phyloP scores from a whole-genome alignment of 2,797 vertebrate genomes.

The Acanthurus leucopareius region DNA sequence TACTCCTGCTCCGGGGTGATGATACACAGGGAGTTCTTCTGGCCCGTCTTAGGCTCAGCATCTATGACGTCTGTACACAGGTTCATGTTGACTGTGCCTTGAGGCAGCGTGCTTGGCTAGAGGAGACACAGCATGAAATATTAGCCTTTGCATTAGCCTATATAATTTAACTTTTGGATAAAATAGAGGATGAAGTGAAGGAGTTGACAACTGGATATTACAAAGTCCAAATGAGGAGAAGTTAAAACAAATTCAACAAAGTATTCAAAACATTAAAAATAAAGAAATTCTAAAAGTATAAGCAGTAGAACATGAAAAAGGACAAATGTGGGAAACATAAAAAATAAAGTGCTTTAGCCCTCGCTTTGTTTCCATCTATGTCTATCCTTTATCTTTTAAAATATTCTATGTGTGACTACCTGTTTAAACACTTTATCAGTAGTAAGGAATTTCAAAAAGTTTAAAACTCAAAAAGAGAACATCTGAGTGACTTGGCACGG shows the following conservation, averaged over 20 bases:
- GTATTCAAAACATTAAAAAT: not conserved
- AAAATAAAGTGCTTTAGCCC: constrained; percentile 17
- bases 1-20: constrained; percentile 89
- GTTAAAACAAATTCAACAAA: not conserved
- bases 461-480: constrained; percentile 20
- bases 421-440: constrained; percentile 47
- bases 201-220: not conserved
- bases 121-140: constrained; percentile 30
- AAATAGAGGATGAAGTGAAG: not conserved
- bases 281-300: not conserved
- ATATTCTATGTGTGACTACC: not conserved
- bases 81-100: constrained; percentile 91
- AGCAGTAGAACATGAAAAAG: constrained; percentile 6
- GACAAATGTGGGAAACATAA: constrained; percentile 28
- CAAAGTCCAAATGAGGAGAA: not conserved
- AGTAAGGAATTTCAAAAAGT: constrained; percentile 37
- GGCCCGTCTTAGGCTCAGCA: constrained; percentile 88
- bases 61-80: constrained; percentile 87
- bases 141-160: not conserved
- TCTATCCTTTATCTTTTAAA: constrained; percentile 24
- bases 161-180: not conserved
- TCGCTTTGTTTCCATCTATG: constrained; percentile 21
- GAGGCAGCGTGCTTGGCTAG: constrained; percentile 88
- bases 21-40: constrained; percentile 90
- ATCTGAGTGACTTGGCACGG: not conserved